Conservation (phyloP, 2,113 vertebrate species). For the Crotophaga sulcirostris region DNA sequence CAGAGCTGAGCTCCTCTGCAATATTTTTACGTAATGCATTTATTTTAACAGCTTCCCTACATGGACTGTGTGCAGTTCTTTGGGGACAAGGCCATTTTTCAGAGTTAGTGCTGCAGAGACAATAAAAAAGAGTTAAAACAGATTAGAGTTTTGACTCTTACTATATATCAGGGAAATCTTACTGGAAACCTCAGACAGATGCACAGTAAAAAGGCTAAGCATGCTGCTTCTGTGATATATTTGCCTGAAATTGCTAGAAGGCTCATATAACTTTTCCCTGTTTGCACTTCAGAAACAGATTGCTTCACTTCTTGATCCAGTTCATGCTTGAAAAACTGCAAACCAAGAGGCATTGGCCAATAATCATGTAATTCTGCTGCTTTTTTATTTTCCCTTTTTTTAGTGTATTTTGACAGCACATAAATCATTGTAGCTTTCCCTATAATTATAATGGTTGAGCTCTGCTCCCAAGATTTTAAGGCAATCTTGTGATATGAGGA, state of each 20-base stretch:
- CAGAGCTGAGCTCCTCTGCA: background rate
- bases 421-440: constrained; percentile 15
- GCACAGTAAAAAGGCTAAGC: constrained; percentile 66
- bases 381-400: background rate
- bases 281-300: constrained; percentile 45
- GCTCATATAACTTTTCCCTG: constrained; percentile 26
- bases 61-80: constrained; percentile 44
- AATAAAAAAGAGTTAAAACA: constrained; percentile 68
- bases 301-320: constrained; percentile 47
- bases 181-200: constrained; percentile 68
- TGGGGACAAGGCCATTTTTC: constrained; percentile 60
- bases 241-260: constrained; percentile 73
- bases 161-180: constrained; percentile 61
- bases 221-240: constrained; percentile 69
- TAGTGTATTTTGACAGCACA: background rate
- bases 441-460: background rate
- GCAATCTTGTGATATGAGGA: background rate
- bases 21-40: constrained; percentile 52
- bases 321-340: constrained; percentile 38
- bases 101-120: constrained; percentile 62
- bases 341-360: constrained; percentile 4
- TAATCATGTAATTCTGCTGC: constrained; percentile 2
- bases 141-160: constrained; percentile 65
- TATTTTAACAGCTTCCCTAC: constrained; percentile 58
- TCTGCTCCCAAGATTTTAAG: constrained; percentile 6